Conservation (phyloP, 2,888 invertebrate species). For the Stenurella melanura region DNA sequence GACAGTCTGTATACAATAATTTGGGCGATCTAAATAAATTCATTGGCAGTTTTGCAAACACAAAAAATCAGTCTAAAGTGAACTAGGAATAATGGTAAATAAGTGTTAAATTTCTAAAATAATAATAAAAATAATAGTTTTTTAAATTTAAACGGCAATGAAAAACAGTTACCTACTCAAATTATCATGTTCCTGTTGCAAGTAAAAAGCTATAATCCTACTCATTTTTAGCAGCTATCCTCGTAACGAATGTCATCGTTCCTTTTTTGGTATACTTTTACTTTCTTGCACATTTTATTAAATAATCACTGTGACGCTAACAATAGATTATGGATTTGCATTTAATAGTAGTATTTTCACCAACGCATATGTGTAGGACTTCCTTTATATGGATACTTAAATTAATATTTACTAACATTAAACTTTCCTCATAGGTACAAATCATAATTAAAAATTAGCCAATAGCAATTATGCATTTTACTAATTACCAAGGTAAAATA, state of each 20-base stretch:
- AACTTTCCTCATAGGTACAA: neutral
- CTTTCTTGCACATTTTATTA: slow-evolving; percentile 18
- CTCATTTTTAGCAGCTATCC: neutral
- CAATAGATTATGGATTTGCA: slow-evolving; percentile 19
- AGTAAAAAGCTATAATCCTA: neutral
- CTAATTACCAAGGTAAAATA: neutral
- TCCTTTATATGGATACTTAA: neutral
- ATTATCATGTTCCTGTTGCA: neutral
- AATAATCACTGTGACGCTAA: slow-evolving; percentile 9
- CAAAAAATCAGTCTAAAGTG: too few species aligned
- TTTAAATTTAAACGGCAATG: too few species aligned
- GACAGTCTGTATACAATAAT: too few species aligned
- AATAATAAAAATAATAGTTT: too few species aligned
- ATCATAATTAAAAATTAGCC: neutral
- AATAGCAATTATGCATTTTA: neutral
- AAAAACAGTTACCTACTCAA: too few species aligned
- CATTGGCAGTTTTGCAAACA: too few species aligned
- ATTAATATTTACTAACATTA: neutral
- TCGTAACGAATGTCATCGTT: neutral
- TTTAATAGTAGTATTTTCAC: slow-evolving; percentile 14
- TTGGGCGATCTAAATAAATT: too few species aligned
- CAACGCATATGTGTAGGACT: slow-evolving; percentile 6
- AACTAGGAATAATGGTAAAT: too few species aligned
- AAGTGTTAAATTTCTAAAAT: too few species aligned
- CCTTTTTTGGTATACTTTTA: neutral